Conservation (phyloP, 2,888 invertebrate genomes). For the Mongoloraphidia duomilia region DNA sequence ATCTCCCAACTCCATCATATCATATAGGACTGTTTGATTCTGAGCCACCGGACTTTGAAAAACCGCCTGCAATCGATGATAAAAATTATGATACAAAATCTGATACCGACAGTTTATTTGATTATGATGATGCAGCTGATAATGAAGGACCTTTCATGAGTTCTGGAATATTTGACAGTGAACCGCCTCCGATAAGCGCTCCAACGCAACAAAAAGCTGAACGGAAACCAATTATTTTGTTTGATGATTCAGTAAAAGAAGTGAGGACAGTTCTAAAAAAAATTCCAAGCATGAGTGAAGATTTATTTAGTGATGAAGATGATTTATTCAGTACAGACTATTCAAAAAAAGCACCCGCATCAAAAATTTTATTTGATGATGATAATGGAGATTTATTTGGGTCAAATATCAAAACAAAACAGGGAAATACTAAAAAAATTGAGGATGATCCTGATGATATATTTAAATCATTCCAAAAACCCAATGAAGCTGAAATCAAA, state of each 20-base stretch:
- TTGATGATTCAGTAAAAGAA: too few species aligned
- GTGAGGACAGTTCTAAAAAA: background rate
- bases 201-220: too few species aligned
- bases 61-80: constrained; percentile 30
- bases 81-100: constrained; percentile 34
- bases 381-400: constrained; percentile 7
- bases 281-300: constrained; percentile 2
- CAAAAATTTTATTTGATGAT: constrained; percentile 6
- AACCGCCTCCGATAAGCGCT: constrained; percentile 22
- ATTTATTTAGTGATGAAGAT: constrained; percentile 8
- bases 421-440: too few species aligned
- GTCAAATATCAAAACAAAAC: background rate
- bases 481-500: too few species aligned
- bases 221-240: too few species aligned
- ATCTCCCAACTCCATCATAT: background rate
- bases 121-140: constrained; percentile 3
- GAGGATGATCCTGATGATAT: too few species aligned
- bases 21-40: constrained; percentile 21
- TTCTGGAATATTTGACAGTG: constrained; percentile 31
- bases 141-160: constrained; percentile 15
- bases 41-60: constrained; percentile 32
- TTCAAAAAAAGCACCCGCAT: constrained; percentile 7
- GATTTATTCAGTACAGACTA: constrained; percentile 7
- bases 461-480: too few species aligned
- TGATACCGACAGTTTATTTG: constrained; percentile 26